Evolutionary conservation across 2,888 invertebrate species (phyloP), one percentile per base, ranked within the genome.

Genomic region (Endomychus coccineus): DNA sequence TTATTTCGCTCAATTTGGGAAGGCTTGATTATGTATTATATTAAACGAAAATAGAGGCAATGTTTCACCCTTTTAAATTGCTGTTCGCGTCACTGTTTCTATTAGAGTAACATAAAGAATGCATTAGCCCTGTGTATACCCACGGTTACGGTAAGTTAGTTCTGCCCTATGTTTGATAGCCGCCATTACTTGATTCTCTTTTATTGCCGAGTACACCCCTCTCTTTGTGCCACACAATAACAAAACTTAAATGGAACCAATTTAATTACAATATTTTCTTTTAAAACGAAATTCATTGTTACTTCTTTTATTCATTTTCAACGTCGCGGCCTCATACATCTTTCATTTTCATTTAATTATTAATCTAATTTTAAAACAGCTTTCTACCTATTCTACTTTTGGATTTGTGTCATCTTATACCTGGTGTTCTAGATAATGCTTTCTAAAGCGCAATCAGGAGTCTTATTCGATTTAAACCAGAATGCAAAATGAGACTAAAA

Each of bases 91-190:
- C 54, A 56, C 55, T 58, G 57, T 58, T 58, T 58, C 60, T 60
- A 60, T 60, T 60, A 59, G 55, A 51, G 58, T 56, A 59, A 60
- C 60, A 60, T 60, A 60, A 60, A 60, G 60, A 60, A 58, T 59
- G 60, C 60, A 60, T 60, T 60, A 59, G 58, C 54, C 54, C 56
- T 54, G 58, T 58, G 55, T 60, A 58, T 60, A 58, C 55, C 54
- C 53, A 58, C 54, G 50, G 59, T 56, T 58, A 54, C 59, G 59
- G 54, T 57, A 57, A 55, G 58, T 59, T 59, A 59, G 50, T 51
- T 55, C 50, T 53, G 52, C 51, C 50, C 55, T 55, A 48, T 55
- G 54, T 54, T 54, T 55, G 55, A 55, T 56, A 49, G 52, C 52
- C 48, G 48, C 51, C 52, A 51, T 54, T 49, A 49, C 51, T 48